Evolutionary conservation across 1,140 invertebrate genomes (phyloP).

Genomic region (Pemphigus obesinymphae): DNA sequence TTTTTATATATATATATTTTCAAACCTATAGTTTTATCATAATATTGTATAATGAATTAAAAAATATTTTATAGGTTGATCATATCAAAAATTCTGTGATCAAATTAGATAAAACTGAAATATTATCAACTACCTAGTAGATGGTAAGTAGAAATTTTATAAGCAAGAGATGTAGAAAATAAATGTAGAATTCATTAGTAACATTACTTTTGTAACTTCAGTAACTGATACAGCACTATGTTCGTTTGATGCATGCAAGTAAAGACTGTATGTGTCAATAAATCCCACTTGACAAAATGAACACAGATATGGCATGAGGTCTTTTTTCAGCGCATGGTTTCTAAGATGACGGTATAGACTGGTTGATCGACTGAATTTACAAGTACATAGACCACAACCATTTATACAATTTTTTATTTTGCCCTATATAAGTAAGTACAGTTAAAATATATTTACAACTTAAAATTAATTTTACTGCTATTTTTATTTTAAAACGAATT

Average conservation of each 20-base stretch:
- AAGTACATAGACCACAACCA: constrained; percentile 21
- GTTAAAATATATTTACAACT: neutral
- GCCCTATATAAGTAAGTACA: neutral
- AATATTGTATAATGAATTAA: too few species aligned
- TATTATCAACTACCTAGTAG: too few species aligned
- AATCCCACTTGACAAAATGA: constrained; percentile 33
- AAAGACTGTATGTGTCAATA: constrained; percentile 13
- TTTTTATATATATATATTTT: too few species aligned
- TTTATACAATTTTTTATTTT: neutral
- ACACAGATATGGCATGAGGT: constrained; percentile 19
- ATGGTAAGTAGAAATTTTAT: too few species aligned
- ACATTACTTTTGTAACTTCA: neutral
- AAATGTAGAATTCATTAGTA: too few species aligned
- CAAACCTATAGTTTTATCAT: too few species aligned
- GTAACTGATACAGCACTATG: neutral
- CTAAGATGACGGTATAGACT: constrained; percentile 24
- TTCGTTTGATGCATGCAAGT: constrained; percentile 4
- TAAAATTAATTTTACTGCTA: too few species aligned
- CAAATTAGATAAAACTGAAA: too few species aligned
- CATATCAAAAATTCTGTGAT: too few species aligned
- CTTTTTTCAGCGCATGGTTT: constrained; percentile 25
- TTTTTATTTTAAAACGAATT: too few species aligned
- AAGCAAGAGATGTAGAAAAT: too few species aligned
- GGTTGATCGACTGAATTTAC: constrained; percentile 2
- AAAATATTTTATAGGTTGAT: too few species aligned